phyloP scores from a whole-genome alignment of 2,888 invertebrate species.

The Standfussiana lucernea region DNA sequence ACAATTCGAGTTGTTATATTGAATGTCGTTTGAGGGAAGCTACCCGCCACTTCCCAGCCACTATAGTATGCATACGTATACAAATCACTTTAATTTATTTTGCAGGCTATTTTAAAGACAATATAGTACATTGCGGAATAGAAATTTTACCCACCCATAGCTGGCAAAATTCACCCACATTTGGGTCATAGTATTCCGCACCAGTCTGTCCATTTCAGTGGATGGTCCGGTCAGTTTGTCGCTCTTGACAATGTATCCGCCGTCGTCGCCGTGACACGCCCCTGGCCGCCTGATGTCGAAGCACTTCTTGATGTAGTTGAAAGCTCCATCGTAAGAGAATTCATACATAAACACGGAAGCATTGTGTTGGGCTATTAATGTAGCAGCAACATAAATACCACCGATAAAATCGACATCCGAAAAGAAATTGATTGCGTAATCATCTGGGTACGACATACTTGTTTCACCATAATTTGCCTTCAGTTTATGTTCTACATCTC shows the following conservation, averaged over 20 bases:
- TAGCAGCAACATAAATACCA: slow-evolving; percentile 80
- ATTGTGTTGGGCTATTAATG: slow-evolving; percentile 78
- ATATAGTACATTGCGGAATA: not conserved
- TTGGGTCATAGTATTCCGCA: slow-evolving; percentile 85
- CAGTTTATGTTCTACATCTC: slow-evolving; percentile 76
- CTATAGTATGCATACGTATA: not conserved
- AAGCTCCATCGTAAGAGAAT: slow-evolving; percentile 90
- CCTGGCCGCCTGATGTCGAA: slow-evolving; percentile 86
- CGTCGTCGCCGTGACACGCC: slow-evolving; percentile 91
- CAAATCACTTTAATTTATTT: slow-evolving; percentile 3
- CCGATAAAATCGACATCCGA: slow-evolving; percentile 87
- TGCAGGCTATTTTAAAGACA: not conserved
- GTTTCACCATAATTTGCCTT: slow-evolving; percentile 86
- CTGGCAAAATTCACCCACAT: slow-evolving; percentile 93
- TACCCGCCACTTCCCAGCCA: not conserved
- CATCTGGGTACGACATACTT: slow-evolving; percentile 77
- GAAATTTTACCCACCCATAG: slow-evolving; percentile 80
- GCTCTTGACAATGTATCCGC: slow-evolving; percentile 90
- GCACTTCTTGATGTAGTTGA: slow-evolving; percentile 88
- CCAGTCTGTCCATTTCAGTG: slow-evolving; percentile 77
- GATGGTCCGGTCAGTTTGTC: slow-evolving; percentile 71
- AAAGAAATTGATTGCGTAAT: slow-evolving; percentile 85
- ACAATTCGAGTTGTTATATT: not conserved
- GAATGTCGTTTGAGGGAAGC: not conserved
- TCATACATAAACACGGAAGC: slow-evolving; percentile 90